Conservation (phyloP, 2,888 invertebrate genomes). For the Conus canariensis region DNA sequence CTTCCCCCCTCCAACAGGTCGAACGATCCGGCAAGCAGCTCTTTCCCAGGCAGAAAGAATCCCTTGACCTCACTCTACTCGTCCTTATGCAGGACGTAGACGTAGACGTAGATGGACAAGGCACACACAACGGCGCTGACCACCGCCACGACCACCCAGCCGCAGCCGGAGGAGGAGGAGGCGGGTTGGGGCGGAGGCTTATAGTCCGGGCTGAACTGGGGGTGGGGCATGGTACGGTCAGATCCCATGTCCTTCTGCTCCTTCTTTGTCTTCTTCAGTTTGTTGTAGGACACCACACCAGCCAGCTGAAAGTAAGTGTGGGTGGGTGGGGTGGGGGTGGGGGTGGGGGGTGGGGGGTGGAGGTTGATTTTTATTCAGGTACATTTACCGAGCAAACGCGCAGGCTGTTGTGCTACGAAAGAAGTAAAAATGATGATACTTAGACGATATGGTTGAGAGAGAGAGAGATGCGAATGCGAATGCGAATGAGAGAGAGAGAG, state of each 20-base stretch:
- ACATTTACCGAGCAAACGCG: too few species aligned
- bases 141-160: conserved; percentile 26
- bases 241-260: not conserved
- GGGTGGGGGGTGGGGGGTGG: not conserved
- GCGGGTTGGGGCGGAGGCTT: not conserved
- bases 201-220: conserved; percentile 20
- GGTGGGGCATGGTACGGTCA: not conserved
- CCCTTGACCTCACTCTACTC: too few species aligned
- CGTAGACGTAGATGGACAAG: conserved; percentile 23
- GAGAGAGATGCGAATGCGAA: too few species aligned
- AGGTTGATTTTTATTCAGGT: not conserved
- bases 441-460: too few species aligned
- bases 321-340: not conserved
- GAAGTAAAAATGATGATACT: too few species aligned
- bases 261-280: conserved; percentile 27
- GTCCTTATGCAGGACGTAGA: not conserved
- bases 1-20: too few species aligned
- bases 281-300: conserved; percentile 24
- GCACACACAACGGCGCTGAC: not conserved
- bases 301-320: not conserved
- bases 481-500: too few species aligned
- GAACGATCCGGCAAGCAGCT: not conserved
- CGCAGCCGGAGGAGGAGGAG: not conserved
- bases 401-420: not conserved
- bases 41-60: not conserved